These are phyloP conservation scores for Perithous albicinctus DNA, from an alignment of 2,888 invertebrate species.

Conservation along the genomic window DNA sequence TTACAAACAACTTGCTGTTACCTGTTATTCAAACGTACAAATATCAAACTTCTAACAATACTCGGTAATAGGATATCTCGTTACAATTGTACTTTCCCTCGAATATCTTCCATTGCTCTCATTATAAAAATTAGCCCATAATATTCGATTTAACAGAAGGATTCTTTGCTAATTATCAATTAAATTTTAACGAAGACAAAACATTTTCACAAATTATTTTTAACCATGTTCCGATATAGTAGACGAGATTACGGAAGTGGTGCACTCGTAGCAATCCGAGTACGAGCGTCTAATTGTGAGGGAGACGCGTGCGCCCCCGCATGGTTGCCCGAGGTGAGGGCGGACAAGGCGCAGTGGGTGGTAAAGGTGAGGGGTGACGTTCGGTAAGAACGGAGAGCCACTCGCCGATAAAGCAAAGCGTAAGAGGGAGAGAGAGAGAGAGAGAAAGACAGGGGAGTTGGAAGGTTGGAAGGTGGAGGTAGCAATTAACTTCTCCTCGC, in stretches of 20 bases:
- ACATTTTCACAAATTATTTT: not conserved
- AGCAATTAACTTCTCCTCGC: constrained; percentile 85
- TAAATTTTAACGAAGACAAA: constrained; percentile 5
- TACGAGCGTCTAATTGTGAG: constrained; percentile 77
- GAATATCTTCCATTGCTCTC: not conserved
- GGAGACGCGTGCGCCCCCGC: constrained; percentile 69
- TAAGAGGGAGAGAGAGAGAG: constrained; percentile 35
- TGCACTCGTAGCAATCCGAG: constrained; percentile 13
- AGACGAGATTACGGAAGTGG: constrained; percentile 15
- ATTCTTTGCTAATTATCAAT: not conserved
- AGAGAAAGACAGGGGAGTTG: constrained; percentile 53
- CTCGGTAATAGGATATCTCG: not conserved
- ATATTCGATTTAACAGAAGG: not conserved
- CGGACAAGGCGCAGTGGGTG: constrained; percentile 60
- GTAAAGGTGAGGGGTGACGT: constrained; percentile 64
- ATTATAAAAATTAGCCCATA: not conserved
- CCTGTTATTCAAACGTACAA: not conserved
- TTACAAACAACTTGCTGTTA: no score
- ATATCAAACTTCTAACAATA: not conserved
- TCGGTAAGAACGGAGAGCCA: constrained; percentile 39
- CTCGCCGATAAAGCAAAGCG: not conserved
- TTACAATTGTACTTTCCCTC: not conserved
- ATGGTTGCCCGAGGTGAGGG: constrained; percentile 56
- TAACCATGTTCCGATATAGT: not conserved
- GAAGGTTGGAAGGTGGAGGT: constrained; percentile 71